phyloP scores from a whole-genome alignment of 2,797 vertebrate species.

The Coccyzus lansbergi region DNA sequence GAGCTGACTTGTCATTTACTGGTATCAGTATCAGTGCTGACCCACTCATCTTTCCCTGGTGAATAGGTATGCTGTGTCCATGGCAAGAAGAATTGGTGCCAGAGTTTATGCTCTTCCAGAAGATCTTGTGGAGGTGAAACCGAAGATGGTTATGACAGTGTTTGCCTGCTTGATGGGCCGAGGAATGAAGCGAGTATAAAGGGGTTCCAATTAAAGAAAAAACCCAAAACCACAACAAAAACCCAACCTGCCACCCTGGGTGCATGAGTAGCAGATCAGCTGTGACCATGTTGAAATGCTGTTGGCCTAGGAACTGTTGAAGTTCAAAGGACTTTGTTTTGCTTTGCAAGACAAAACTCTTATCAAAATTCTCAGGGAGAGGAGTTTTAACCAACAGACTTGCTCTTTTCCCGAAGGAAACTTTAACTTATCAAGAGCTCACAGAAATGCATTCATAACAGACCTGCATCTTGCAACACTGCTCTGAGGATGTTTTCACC shows the following conservation, averaged over 20 bases:
- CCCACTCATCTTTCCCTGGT: background rate
- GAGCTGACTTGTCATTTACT: background rate
- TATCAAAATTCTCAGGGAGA: conserved; percentile 68
- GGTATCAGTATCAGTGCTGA: background rate
- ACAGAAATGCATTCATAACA: conserved; percentile 78
- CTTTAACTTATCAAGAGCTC: conserved; percentile 70
- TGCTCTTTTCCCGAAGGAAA: conserved; percentile 69
- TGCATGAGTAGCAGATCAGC: conserved; percentile 74
- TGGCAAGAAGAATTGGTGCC: conserved; percentile 95
- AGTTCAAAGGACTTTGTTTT: conserved; percentile 79
- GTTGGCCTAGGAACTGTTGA: conserved; percentile 78
- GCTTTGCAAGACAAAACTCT: conserved; percentile 77
- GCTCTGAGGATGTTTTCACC: conserved; percentile 42
- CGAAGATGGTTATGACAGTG: conserved; percentile 98
- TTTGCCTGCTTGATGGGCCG: conserved; percentile 98
- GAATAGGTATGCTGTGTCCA: conserved; percentile 91
- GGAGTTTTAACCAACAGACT: conserved; percentile 64
- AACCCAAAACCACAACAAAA: background rate
- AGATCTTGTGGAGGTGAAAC: conserved; percentile 94
- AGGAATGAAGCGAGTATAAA: conserved; percentile 92
- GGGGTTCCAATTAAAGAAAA: background rate
- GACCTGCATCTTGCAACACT: conserved; percentile 49
- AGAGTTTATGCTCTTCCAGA: conserved; percentile 95
- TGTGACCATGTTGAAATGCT: conserved; percentile 78
- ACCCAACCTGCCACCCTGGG: conserved; percentile 55